Evolutionary conservation across 2,888 invertebrate genomes (phyloP).

Genomic region (Mamestra brassicae): DNA sequence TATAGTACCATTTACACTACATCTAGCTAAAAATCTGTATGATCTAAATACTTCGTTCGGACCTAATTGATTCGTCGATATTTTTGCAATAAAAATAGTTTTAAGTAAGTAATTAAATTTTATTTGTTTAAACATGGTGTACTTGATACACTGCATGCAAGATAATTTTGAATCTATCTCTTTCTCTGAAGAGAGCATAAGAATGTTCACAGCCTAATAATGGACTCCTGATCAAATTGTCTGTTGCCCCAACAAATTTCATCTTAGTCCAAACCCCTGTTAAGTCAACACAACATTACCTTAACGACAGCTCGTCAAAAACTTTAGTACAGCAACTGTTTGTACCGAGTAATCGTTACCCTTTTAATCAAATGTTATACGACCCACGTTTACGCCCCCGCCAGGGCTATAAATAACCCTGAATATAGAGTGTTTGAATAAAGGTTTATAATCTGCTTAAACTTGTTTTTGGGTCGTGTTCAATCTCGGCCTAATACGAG

Average conservation of each 20-base stretch:
- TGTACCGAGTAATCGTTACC: constrained; percentile 48
- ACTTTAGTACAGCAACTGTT: constrained; percentile 56
- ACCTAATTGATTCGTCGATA: not conserved
- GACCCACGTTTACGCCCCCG: constrained; percentile 26
- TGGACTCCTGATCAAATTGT: not conserved
- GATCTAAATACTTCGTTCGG: not conserved
- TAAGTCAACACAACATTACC: constrained; percentile 47
- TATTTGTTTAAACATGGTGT: no score
- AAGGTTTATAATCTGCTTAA: constrained; percentile 26
- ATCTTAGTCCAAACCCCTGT: constrained; percentile 2
- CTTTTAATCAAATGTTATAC: constrained; percentile 57
- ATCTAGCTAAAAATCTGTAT: not conserved
- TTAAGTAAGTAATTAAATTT: no score
- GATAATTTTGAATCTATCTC: no score
- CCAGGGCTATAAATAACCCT: constrained; percentile 29
- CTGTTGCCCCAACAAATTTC: not conserved
- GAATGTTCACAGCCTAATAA: not conserved
- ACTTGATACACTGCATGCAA: no score
- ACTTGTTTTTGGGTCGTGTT: constrained; percentile 6
- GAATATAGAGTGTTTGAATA: constrained; percentile 17
- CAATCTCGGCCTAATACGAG: not conserved
- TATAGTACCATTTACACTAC: not conserved
- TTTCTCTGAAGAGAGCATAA: not conserved
- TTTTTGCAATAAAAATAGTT: not conserved
- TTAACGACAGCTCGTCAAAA: constrained; percentile 56